Evolutionary conservation across 92 coral and sea anemone species (phyloP), one percentile per base, ranked within the genome.

Genomic region (Blastomussa wellsi): DNA sequence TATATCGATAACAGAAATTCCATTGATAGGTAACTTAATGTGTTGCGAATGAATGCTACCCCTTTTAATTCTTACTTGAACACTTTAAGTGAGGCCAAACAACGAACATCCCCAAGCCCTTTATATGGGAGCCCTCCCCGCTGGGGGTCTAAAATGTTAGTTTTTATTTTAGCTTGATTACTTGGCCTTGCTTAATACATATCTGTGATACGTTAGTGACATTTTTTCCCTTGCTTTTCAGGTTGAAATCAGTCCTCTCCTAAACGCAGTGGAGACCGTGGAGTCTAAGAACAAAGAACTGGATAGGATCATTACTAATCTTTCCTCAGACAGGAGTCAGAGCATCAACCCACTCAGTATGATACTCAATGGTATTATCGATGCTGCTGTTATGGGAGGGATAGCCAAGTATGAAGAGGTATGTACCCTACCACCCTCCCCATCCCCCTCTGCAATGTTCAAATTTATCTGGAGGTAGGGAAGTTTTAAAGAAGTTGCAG

Each of bases 311-410:
- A 89, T 97, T 84, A 80, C 89, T 39, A 93, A 94, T 32, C 83
- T 94, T 74, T 59, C 91, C 37, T 84, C 90, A n/a, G 93, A 92
- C 71, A 88, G 74, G 13, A 82, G 64, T 33, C 95, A 74, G 52
- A 93, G 93, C 72, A 93, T 89, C 68, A 97, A 97, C 87, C 98
- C 99, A 1, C 85, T 97, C 71, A 95, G 99, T 76, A 97, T 95
- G 99, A 88, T 84, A 4, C 95, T 97, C 38, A 97, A 95, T 78
- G 99, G 99, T 15, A 95, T 97, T 57, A 94, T 97, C 16, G 99
- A 97, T 74, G 98, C 99, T 20, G 99, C 99, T 33, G 99, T 97
- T 49, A 97, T 94, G 95, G 98, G 99, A 70, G 99, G 99, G 22
- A 94, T 88, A 39, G 94, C 94, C 80, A 97, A 94, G 73, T 97